Conservation (phyloP, 2,888 invertebrate genomes). For the Caenorhabditis macrosperma region DNA sequence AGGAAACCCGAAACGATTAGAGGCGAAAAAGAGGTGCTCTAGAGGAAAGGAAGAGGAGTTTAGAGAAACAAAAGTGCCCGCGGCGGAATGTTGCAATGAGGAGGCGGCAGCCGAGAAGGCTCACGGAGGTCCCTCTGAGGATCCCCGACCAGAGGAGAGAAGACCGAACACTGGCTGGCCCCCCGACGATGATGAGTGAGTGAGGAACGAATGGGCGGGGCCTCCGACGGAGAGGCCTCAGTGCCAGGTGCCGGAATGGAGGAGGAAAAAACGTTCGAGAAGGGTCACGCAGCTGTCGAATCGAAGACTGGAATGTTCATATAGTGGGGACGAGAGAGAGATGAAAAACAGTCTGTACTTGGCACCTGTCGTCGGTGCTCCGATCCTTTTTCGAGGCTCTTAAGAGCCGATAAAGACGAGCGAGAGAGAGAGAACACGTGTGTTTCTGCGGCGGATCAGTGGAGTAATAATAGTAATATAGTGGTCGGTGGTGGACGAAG, state of each 20-base stretch:
- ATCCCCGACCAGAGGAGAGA: neutral
- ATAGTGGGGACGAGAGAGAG: neutral
- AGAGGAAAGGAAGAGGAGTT: neutral
- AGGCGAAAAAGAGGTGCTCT: constrained; percentile 5
- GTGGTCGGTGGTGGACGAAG: too few relatives aligned
- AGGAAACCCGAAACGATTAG: constrained; percentile 56
- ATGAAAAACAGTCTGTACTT: neutral
- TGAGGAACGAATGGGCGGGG: constrained; percentile 29
- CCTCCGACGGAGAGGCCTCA: neutral
- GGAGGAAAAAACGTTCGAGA: neutral
- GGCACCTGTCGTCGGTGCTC: too few relatives aligned
- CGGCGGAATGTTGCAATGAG: constrained; percentile 22
- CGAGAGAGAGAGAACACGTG: too few relatives aligned
- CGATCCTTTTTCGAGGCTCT: too few relatives aligned
- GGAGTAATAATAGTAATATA: too few relatives aligned
- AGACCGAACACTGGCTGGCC: neutral
- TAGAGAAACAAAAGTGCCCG: neutral
- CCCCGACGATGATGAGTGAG: too few relatives aligned
- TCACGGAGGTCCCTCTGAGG: neutral
- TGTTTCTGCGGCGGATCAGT: too few relatives aligned
- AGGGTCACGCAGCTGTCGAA: neutral
- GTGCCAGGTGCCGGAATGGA: constrained; percentile 21
- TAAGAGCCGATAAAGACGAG: too few relatives aligned
- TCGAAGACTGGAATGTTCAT: neutral
- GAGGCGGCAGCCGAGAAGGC: neutral